Evolutionary conservation across 2,113 vertebrate species (phyloP).

Genomic region (Holacanthus passer): DNA sequence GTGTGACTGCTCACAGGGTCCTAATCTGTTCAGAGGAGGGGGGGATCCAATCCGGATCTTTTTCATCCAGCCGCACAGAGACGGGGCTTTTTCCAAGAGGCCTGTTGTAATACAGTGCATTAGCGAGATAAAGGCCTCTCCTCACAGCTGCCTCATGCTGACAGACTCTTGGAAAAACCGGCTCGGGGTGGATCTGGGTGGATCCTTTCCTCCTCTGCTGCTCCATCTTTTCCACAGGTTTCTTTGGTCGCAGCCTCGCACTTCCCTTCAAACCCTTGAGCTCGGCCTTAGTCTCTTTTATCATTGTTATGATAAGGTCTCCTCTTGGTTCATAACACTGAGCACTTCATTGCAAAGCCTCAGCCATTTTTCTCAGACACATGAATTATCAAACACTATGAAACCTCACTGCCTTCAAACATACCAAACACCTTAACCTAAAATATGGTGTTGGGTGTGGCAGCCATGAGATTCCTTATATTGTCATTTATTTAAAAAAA

Average conservation of each 20-base stretch:
- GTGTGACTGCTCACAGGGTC: constrained; percentile 79
- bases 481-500: background rate
- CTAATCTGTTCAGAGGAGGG: constrained; percentile 79
- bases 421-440: background rate
- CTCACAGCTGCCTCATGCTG: constrained; percentile 78
- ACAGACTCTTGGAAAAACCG: constrained; percentile 79
- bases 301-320: constrained; percentile 53
- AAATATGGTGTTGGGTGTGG: background rate
- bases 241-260: constrained; percentile 50
- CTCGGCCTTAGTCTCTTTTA: constrained; percentile 62
- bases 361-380: constrained; percentile 52
- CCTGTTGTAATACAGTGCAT: constrained; percentile 79
- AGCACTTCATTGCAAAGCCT: constrained; percentile 51
- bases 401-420: background rate
- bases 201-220: constrained; percentile 63
- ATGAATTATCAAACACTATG: constrained; percentile 23
- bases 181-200: constrained; percentile 67
- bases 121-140: constrained; percentile 84
- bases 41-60: constrained; percentile 79
- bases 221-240: constrained; percentile 62
- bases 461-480: background rate
- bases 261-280: constrained; percentile 52
- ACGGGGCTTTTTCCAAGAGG: constrained; percentile 72
- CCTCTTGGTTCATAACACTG: constrained; percentile 36
- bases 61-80: constrained; percentile 79